Evolutionary conservation across 1,140 invertebrate species (phyloP).

Genomic region (Monomorium pharaonis): DNA sequence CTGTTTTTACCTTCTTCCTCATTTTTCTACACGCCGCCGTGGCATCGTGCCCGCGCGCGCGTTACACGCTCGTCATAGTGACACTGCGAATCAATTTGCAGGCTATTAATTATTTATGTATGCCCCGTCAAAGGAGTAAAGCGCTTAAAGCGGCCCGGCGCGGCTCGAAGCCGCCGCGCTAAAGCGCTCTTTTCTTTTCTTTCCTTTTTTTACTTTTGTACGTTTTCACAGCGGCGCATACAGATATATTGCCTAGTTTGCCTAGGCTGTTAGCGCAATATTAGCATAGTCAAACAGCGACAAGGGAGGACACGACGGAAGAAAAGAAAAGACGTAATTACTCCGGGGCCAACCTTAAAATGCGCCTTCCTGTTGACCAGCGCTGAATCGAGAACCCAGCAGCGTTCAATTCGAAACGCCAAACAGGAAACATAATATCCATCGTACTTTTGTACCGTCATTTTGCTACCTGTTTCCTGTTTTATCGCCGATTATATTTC

Average conservation of each 20-base stretch:
- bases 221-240: slow-evolving; percentile 17
- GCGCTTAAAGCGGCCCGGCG: slow-evolving; percentile 12
- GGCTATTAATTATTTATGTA: slow-evolving; percentile 70
- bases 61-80: slow-evolving; percentile 22
- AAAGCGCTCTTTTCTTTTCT: background rate
- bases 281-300: slow-evolving; percentile 73
- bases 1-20: slow-evolving; percentile 17
- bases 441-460: background rate
- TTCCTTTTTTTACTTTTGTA: slow-evolving; percentile 33
- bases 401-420: background rate
- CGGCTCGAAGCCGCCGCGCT: slow-evolving; percentile 6
- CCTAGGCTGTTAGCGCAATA: slow-evolving; percentile 65
- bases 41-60: background rate
- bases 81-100: slow-evolving; percentile 51
- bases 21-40: background rate
- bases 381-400: background rate
- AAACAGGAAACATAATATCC: slow-evolving; percentile 2
- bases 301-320: slow-evolving; percentile 8
- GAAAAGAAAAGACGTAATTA: slow-evolving; percentile 52
- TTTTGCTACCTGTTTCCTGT: background rate
- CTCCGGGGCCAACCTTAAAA: slow-evolving; percentile 25
- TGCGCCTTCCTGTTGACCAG: slow-evolving; percentile 19
- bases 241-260: slow-evolving; percentile 59
- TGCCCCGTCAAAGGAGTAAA: slow-evolving; percentile 3
- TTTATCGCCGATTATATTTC: background rate